A percentile compares a stretch with the other conserved stretches of the same genome.
phyloP scores from a whole-genome alignment of 2,888 invertebrate genomes.

The Macaria liturata region DNA sequence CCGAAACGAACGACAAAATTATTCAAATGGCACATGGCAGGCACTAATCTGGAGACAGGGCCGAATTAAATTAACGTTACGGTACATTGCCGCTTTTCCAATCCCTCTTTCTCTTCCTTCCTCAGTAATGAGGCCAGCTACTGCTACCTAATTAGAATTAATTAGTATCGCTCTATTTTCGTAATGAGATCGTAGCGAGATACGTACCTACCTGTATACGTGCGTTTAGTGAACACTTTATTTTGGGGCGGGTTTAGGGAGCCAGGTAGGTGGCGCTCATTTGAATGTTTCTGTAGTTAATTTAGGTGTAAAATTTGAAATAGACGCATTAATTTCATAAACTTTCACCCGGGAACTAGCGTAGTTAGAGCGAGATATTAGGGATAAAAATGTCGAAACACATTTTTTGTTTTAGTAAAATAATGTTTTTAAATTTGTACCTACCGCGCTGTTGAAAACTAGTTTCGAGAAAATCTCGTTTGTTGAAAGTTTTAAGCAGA shows the following conservation, averaged over 20 bases:
- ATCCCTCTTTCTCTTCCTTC: conserved; percentile 53
- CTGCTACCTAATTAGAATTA: conserved; percentile 65
- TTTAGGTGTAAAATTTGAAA: conserved; percentile 23
- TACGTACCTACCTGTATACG: conserved; percentile 28
- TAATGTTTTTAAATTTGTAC: neutral
- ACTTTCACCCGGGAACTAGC: conserved; percentile 9
- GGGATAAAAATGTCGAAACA: neutral
- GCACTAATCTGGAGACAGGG: conserved; percentile 53
- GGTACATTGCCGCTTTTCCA: conserved; percentile 66
- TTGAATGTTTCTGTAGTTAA: conserved; percentile 15
- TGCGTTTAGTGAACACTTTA: conserved; percentile 24
- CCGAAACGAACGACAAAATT: conserved; percentile 60
- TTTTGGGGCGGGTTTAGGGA: conserved; percentile 25
- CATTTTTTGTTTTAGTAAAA: neutral
- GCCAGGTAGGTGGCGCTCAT: conserved; percentile 19
- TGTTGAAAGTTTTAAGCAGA: neutral
- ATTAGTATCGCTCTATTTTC: conserved; percentile 56
- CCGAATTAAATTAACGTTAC: conserved; percentile 65
- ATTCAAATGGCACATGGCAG: conserved; percentile 60
- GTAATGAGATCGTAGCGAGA: conserved; percentile 46
- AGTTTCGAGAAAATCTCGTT: conserved; percentile 1
- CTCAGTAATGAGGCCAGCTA: conserved; percentile 50
- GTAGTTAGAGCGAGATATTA: neutral
- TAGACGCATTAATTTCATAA: conserved; percentile 21
- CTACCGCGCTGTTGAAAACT: neutral